phyloP scores from a whole-genome alignment of 2,888 invertebrate genomes.

The Pantelozetes paolii region DNA sequence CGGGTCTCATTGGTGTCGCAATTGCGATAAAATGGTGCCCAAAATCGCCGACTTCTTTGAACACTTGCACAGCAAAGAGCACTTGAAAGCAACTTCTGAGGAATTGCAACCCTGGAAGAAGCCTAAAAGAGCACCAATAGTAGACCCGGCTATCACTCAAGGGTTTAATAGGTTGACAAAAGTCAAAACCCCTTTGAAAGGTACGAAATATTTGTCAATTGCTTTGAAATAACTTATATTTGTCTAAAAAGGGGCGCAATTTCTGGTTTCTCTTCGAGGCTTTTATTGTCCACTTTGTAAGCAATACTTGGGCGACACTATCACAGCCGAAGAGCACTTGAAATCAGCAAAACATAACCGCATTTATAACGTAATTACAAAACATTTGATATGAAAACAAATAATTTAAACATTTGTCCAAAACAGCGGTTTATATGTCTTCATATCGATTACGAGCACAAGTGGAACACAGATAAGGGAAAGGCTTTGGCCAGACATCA shows the following conservation, averaged over 20 bases:
- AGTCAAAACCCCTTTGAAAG: neutral
- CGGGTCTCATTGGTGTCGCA: constrained; percentile 39
- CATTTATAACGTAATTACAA: constrained; percentile 4
- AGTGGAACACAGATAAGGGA: constrained; percentile 33
- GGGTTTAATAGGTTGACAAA: neutral
- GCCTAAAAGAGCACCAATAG: neutral
- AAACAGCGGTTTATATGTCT: neutral
- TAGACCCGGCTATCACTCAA: neutral
- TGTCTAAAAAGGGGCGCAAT: constrained; percentile 21
- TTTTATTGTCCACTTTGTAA: constrained; percentile 36
- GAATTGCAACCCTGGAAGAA: constrained; percentile 30
- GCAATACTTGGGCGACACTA: constrained; percentile 7
- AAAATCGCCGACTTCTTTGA: constrained; percentile 24
- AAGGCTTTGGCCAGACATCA: constrained; percentile 12
- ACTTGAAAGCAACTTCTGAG: neutral
- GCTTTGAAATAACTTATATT: neutral
- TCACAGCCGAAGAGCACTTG: constrained; percentile 36
- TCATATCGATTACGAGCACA: constrained; percentile 30
- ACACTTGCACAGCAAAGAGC: constrained; percentile 36
- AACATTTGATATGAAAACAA: neutral
- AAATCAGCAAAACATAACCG: constrained; percentile 36
- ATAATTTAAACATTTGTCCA: neutral
- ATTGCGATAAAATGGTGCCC: constrained; percentile 37
- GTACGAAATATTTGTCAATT: neutral
- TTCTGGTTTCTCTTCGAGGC: constrained; percentile 11